Evolutionary conservation across 2,113 vertebrate genomes (phyloP).

Genomic region (Danionella cerebrum): DNA sequence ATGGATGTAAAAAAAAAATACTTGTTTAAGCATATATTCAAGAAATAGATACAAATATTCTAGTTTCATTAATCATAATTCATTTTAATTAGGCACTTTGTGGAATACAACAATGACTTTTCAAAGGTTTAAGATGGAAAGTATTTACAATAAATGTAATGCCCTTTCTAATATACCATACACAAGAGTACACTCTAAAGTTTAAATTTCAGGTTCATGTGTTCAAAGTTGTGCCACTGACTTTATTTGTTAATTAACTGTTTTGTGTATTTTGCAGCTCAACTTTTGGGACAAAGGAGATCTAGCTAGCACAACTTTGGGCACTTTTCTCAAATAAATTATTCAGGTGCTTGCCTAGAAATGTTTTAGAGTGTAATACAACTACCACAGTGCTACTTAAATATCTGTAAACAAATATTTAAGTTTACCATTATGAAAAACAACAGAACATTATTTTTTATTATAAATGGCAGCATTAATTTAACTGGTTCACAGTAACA

Average conservation of each 20-base stretch:
- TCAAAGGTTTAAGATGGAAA: conserved; percentile 33
- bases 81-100: conserved; percentile 65
- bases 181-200: no score
- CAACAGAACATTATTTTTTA: conserved; percentile 32
- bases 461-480: conserved; percentile 24
- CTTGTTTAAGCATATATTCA: neutral
- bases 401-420: neutral
- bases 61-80: conserved; percentile 16
- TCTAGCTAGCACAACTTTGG: no score
- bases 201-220: no score
- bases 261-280: no score
- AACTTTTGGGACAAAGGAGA: no score
- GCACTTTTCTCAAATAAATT: no score
- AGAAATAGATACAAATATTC: neutral
- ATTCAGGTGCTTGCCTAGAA: no score
- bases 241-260: no score
- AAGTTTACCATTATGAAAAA: conserved; percentile 3
- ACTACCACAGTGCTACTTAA: conserved; percentile 12
- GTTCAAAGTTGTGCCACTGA: no score
- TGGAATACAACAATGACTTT: conserved; percentile 42
- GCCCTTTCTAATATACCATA: conserved; percentile 7
- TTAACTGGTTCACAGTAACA: conserved; percentile 33
- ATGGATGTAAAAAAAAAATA: neutral
- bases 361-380: no score
- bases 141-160: neutral